Evolutionary conservation across 2,113 vertebrate genomes (phyloP).

Genomic region (Cheirogaleus medius): DNA sequence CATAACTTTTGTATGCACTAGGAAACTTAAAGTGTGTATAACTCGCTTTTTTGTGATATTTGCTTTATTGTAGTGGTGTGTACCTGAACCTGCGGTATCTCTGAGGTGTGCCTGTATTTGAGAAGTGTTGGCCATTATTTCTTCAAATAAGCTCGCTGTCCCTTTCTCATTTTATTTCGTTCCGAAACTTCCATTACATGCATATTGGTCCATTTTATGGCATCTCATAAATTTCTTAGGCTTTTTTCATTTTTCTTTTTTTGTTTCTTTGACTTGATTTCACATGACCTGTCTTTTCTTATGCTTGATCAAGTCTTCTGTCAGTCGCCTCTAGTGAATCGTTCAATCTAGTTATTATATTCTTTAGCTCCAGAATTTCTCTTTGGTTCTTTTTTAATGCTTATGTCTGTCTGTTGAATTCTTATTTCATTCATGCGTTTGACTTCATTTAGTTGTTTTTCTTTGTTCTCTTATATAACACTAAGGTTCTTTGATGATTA

Average conservation of each 20-base stretch:
- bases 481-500: background rate
- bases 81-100: background rate
- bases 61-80: background rate
- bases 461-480: background rate
- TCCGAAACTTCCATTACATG: background rate
- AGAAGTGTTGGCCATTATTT: no score
- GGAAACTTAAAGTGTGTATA: background rate
- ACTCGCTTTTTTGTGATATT: background rate
- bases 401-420: background rate
- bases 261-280: background rate
- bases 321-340: background rate
- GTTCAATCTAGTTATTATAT: background rate
- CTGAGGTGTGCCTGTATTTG: background rate
- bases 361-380: background rate
- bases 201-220: background rate
- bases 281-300: background rate
- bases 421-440: background rate
- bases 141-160: background rate
- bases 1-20: background rate
- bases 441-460: background rate
- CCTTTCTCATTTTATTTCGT: background rate
- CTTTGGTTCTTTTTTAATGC: background rate
- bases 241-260: background rate
- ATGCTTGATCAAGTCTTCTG: background rate
- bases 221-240: background rate